Percentiles rank a stretch among this genome's conserved stretches.
phyloP scores from a whole-genome alignment of 1,140 invertebrate genomes.

The Neuroterus valhalla region DNA sequence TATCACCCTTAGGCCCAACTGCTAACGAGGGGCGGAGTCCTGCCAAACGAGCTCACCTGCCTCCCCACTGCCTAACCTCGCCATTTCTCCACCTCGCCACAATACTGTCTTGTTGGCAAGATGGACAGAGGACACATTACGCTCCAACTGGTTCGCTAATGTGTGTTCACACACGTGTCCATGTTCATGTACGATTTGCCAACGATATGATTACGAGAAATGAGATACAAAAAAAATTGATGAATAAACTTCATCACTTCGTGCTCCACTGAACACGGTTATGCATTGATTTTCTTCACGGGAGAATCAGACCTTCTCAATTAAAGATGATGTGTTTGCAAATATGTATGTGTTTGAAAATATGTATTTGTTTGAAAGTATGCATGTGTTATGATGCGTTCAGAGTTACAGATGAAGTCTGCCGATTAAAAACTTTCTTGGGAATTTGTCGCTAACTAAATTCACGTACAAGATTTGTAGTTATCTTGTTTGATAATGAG shows the following conservation, averaged over 20 bases:
- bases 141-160: conserved; percentile 48
- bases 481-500: background rate
- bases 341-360: background rate
- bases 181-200: conserved; percentile 27
- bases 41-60: conserved; percentile 64
- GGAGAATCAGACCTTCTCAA: no score
- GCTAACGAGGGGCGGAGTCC: conserved; percentile 73
- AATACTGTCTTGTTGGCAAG: conserved; percentile 45
- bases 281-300: no score
- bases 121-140: conserved; percentile 44
- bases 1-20: conserved; percentile 71
- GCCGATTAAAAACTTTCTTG: background rate
- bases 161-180: conserved; percentile 44
- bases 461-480: background rate
- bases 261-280: no score
- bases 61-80: conserved; percentile 60
- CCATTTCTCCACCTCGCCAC: no score
- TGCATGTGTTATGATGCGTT: background rate
- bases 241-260: no score
- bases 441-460: background rate
- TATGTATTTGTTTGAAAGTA: background rate
- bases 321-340: no score
- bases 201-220: background rate
- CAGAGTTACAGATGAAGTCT: background rate
- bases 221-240: no score